Conservation (phyloP, 2,888 invertebrate species). For the Napeogenes sylphis region DNA sequence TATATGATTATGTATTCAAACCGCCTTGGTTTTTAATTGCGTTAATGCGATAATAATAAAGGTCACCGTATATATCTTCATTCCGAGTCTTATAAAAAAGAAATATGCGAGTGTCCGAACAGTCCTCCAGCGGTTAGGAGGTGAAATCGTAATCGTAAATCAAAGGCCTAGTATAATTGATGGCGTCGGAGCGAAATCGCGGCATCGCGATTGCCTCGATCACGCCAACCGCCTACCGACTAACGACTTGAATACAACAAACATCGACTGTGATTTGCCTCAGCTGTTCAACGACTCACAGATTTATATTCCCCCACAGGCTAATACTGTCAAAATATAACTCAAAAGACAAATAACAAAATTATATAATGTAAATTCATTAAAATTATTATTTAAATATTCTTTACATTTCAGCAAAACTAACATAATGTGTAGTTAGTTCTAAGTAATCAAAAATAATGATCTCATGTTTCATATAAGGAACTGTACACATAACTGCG, state of each 20-base stretch:
- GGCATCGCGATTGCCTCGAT: constrained; percentile 14
- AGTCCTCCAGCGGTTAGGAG: constrained; percentile 6
- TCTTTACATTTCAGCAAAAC: too few relatives aligned
- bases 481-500: constrained; percentile 29
- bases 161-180: constrained; percentile 27
- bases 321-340: too few relatives aligned
- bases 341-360: too few relatives aligned
- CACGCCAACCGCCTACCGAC: constrained; percentile 13
- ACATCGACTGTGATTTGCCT: too few relatives aligned
- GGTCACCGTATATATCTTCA: constrained; percentile 1
- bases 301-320: too few relatives aligned
- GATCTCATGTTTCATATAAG: constrained; percentile 23
- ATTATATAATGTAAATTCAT: too few relatives aligned
- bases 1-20: constrained; percentile 15
- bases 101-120: too few relatives aligned
- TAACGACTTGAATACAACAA: constrained; percentile 5
- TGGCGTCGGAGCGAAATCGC: constrained; percentile 22
- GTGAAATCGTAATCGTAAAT: constrained; percentile 25
- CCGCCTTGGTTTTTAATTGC: constrained; percentile 17
- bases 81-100: not conserved
- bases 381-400: too few relatives aligned
- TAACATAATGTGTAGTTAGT: too few relatives aligned
- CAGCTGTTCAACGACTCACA: too few relatives aligned
- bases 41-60: constrained; percentile 10
- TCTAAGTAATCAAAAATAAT: too few relatives aligned